Percentiles rank a stretch among this genome's conserved stretches.
phyloP scores from a whole-genome alignment of 1,140 invertebrate genomes.

The Pollicipes pollicipes region DNA sequence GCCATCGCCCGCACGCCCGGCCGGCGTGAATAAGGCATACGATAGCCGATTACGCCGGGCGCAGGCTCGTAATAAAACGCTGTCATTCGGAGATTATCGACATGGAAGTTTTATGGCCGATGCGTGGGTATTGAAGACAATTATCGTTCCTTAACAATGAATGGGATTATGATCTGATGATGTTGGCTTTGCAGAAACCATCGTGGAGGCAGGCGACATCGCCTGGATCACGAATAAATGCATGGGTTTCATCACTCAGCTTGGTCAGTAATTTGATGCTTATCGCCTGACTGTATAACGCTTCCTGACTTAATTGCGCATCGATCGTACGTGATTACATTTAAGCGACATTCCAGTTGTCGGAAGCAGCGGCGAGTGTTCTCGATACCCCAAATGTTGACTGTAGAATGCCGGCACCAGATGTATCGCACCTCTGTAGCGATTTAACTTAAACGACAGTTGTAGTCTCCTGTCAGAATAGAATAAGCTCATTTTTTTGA shows the following conservation, averaged over 20 bases:
- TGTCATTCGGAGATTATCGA: background rate
- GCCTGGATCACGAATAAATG: too few relatives aligned
- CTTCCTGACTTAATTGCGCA: background rate
- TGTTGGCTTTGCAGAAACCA: background rate
- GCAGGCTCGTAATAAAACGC: background rate
- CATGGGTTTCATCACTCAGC: too few relatives aligned
- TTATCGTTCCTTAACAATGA: background rate
- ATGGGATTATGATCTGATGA: conserved; percentile 1
- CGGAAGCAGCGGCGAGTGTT: too few relatives aligned
- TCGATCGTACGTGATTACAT: background rate
- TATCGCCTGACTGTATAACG: background rate
- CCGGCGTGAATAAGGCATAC: background rate
- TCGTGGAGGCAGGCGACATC: too few relatives aligned
- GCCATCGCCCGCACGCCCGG: too few relatives aligned
- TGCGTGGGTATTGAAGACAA: background rate
- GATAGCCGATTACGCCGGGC: background rate
- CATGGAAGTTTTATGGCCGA: background rate
- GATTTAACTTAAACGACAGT: too few relatives aligned
- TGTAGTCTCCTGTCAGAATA: too few relatives aligned
- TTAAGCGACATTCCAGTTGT: background rate
- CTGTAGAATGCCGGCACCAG: too few relatives aligned
- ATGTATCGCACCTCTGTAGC: too few relatives aligned
- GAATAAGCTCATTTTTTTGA: too few relatives aligned
- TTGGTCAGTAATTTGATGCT: too few relatives aligned
- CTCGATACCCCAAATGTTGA: too few relatives aligned